Evolutionary conservation across 1,140 invertebrate species (phyloP), one percentile per base, ranked within the genome.

Genomic region (Wasmannia auropunctata): DNA sequence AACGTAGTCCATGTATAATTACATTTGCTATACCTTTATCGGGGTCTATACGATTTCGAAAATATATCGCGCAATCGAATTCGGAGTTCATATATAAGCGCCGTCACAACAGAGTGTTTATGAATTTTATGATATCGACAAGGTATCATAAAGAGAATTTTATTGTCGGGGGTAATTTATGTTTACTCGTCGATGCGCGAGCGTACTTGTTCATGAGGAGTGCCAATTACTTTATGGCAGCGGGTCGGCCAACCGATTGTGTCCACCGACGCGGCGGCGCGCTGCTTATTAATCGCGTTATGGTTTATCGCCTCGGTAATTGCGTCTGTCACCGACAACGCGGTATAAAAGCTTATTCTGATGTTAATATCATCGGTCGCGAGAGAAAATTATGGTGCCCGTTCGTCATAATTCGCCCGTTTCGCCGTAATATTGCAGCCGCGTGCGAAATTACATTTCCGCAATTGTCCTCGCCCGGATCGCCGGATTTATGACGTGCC

Each of bases 291-390:
- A 88, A 91, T 89, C 72, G 84, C 79, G 86, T 88, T 80, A 90
- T 51, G 89, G 86, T 90, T 90, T 91, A 90, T 91, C 90, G 79
- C 90, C 87, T 86, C 51, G 54, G 70, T 90, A 90, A 91, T 88
- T 88, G 70, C 65, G 77, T 63, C 83, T 76, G 77, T 60, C 70
- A 75, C 51, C 69, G 46, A 43, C 67, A 75, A 75, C 63, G 76
- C 62, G 37, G 67, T 67, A 87, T 79, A 86, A 74, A 77, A 70
- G 86, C 60, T 77, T 49, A 65, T 63, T 70, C 80, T 14, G 56
- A 87, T 76, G 83, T 87, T 90, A 90, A 89, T 67, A 74, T 62
- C 83, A 80, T 83, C 60, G 69, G 85, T n/a, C n/a, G 51, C 1
- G 75, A 34, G 76, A 40, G 87, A 70, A 83, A 89, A 89, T 89